Evolutionary conservation across 2,888 invertebrate genomes (phyloP).

Genomic region (Drosophila bunnanda): DNA sequence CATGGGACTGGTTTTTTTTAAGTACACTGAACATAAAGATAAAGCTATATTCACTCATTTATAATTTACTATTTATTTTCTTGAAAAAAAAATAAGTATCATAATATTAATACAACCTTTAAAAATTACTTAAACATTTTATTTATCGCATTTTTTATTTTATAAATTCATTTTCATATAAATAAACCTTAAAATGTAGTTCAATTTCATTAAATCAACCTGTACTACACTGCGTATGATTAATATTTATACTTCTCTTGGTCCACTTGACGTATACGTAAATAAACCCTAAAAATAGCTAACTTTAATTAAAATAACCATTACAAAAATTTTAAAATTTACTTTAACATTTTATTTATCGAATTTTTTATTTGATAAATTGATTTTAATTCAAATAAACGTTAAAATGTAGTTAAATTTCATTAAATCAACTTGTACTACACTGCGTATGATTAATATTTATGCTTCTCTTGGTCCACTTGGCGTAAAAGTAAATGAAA

Average conservation of each 20-base stretch:
- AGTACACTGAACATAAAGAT: slow-evolving; percentile 6
- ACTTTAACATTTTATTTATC: not conserved
- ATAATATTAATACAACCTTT: no score
- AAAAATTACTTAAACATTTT: not conserved
- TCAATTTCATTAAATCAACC: not conserved
- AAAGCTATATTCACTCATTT: not conserved
- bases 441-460: not conserved
- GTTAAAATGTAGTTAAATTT: not conserved
- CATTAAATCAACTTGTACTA: not conserved
- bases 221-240: not conserved
- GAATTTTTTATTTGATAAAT: not conserved
- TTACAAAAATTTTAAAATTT: not conserved
- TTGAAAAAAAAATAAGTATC: not conserved
- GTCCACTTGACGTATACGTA: no score
- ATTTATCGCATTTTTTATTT: not conserved
- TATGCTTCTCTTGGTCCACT: no score
- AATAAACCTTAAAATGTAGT: not conserved
- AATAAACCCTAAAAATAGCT: no score
- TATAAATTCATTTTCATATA: not conserved
- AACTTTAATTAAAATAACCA: no score
- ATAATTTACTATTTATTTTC: not conserved
- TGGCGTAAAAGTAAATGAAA: no score
- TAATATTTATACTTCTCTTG: no score
- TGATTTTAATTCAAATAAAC: not conserved
- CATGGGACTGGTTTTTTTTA: slow-evolving; percentile 58